phyloP scores from a whole-genome alignment of 2,888 invertebrate genomes.

The Eremobia ochroleuca region DNA sequence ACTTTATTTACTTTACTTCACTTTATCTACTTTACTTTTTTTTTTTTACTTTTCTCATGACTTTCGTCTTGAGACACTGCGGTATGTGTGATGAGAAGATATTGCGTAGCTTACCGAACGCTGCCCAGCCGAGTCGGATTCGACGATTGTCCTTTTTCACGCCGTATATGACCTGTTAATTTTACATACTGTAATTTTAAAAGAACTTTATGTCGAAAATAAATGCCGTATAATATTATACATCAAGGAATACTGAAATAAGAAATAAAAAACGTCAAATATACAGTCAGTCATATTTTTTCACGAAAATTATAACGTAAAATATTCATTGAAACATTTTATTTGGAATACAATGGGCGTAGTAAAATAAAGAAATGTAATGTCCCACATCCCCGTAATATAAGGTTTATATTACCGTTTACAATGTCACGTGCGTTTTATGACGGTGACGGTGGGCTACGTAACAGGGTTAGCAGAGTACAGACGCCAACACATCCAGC shows the following conservation, averaged over 20 bases:
- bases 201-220: not conserved
- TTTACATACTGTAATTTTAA: not conserved
- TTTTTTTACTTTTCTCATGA: too few species aligned
- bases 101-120: not conserved
- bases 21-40: too few species aligned
- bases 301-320: constrained; percentile 40
- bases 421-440: constrained; percentile 51
- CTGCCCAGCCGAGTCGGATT: not conserved
- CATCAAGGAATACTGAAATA: not conserved
- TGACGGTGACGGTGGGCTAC: not conserved
- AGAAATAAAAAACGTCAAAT: constrained; percentile 3
- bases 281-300: constrained; percentile 9
- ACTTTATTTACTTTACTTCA: too few species aligned
- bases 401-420: constrained; percentile 55
- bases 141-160: not conserved
- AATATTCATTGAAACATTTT: constrained; percentile 59
- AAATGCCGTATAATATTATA: not conserved
- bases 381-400: constrained; percentile 48
- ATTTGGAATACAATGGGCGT: constrained; percentile 48
- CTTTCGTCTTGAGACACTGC: too few species aligned
- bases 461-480: constrained; percentile 8
- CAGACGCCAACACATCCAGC: too few species aligned
- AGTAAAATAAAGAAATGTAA: constrained; percentile 61
- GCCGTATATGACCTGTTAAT: not conserved
- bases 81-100: not conserved